These are phyloP conservation scores for Gymnobelideus leadbeateri DNA, from an alignment of 2,113 vertebrate genomes.

Conservation along the genomic window DNA sequence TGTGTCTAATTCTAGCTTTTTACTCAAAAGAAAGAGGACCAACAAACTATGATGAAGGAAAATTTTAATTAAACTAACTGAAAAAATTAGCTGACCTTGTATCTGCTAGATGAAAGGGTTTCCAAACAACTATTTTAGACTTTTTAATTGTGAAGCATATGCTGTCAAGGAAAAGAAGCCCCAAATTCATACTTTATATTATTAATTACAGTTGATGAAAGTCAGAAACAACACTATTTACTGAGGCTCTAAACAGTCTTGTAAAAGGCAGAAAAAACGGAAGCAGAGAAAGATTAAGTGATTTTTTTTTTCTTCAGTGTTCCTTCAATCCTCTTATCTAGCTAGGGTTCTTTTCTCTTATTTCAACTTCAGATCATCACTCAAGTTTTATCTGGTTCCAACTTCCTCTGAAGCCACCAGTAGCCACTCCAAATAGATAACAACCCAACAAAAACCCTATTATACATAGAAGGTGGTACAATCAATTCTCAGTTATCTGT, in stretches of 20 bases:
- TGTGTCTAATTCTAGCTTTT: background rate
- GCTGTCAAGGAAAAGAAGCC: slow-evolving; percentile 48
- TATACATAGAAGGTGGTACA: slow-evolving; percentile 3
- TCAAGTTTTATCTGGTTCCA: slow-evolving; percentile 37
- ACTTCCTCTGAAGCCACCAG: background rate
- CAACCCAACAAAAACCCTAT: slow-evolving; percentile 46
- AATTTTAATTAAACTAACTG: background rate
- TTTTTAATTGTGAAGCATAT: background rate
- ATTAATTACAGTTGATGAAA: slow-evolving; percentile 18
- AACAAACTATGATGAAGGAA: background rate
- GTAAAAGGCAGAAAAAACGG: background rate
- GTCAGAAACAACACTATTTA: slow-evolving; percentile 25
- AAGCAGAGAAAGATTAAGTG: background rate
- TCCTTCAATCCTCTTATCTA: slow-evolving; percentile 4
- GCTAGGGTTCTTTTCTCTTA: background rate
- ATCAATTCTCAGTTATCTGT: slow-evolving; percentile 16
- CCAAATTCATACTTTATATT: background rate
- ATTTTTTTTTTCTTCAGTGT: background rate
- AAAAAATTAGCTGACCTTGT: background rate
- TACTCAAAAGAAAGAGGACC: background rate
- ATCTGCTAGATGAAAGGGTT: background rate
- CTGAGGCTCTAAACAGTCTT: background rate
- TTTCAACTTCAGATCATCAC: slow-evolving; percentile 18
- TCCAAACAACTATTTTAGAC: background rate
- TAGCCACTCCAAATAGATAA: slow-evolving; percentile 13